Evolutionary conservation across 2,113 vertebrate species (phyloP), one percentile per base, ranked within the genome.

Genomic region (Chlorocebus sabaeus): DNA sequence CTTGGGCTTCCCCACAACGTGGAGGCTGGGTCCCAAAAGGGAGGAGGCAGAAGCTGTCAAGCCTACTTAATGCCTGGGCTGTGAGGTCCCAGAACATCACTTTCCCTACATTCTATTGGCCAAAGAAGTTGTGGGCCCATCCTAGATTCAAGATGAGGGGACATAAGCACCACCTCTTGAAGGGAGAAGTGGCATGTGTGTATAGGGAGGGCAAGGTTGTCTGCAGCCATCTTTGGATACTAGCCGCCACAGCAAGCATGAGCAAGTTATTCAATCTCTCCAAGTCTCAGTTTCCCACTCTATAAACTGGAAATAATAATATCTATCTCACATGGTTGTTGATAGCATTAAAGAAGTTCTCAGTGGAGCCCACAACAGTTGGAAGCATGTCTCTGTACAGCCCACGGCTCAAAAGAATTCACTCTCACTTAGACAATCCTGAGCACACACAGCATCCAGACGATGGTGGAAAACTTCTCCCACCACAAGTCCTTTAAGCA

Each of bases 201-300:
- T 8, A 23, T 32, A 6, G 32, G 68, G 52, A 25, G n/a, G 35
- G 23, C 35, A 3, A 43, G 43, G 9, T 10, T 13, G n/a, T 20
- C 17, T 10, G 59, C 35, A 25, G 70, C 70, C 23, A 23, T 45
- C 92, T 70, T 59, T 57, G 35, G 50, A 38, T 52, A 9, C 40
- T 6, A 35, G 38, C 18, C 5, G 2, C 30, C 23, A n/a, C n/a
- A 35, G 59, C 22, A 30, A 76, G 38, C n/a, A 14, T 7, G 75
- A 70, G 38, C 25, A 57, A n/a, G 59, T 22, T 25, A 30, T 48
- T 73, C 18, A 10, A 76, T 40, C 45, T 40, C 27, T n/a, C 52
- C 76, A 61, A 23, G 40, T 25, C 76, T 90, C 75, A 13, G 57
- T 84, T 93, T 93, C 57, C 45, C 23, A 61, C 72, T 68, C 89